Percentiles rank a stretch among this genome's conserved stretches.
Evolutionary conservation across 2,888 invertebrate species (phyloP).

Genomic region (Crossocerus cetratus): DNA sequence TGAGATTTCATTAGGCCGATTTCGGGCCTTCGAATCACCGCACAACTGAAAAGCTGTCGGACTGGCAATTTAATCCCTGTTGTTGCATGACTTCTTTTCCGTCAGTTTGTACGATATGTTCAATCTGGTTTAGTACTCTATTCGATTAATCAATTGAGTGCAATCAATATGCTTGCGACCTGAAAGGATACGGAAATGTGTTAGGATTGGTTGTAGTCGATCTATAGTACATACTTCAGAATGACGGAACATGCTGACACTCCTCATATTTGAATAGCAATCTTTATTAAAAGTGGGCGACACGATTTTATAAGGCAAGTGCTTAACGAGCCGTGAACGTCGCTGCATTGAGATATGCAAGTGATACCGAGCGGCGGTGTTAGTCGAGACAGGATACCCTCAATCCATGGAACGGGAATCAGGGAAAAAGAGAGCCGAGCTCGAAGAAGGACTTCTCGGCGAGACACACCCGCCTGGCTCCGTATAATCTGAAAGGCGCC

Average conservation of each 20-base stretch:
- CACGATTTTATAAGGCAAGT: background rate
- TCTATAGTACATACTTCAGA: background rate
- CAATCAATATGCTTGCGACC: no score
- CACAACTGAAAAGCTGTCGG: no score
- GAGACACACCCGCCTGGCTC: slow-evolving; percentile 42
- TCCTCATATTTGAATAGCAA: background rate
- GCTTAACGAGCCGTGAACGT: slow-evolving; percentile 38
- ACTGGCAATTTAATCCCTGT: no score
- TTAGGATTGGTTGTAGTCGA: no score
- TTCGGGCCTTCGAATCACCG: slow-evolving; percentile 50
- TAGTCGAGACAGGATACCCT: no score
- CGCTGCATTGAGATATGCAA: background rate
- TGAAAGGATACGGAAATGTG: no score
- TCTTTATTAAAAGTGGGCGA: background rate
- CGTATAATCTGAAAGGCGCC: slow-evolving; percentile 20
- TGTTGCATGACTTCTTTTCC: no score
- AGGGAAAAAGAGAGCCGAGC: slow-evolving; percentile 31
- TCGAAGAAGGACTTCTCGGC: slow-evolving; percentile 7
- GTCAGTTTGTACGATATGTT: no score
- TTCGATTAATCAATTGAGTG: no score
- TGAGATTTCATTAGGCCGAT: slow-evolving; percentile 69
- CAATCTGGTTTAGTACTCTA: no score
- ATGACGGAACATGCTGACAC: background rate
- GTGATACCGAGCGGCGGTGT: no score
- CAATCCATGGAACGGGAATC: background rate